Percentiles rank a stretch among this genome's conserved stretches.
Evolutionary conservation across 2,888 invertebrate species (phyloP).

Genomic region (Apoderus coryli): DNA sequence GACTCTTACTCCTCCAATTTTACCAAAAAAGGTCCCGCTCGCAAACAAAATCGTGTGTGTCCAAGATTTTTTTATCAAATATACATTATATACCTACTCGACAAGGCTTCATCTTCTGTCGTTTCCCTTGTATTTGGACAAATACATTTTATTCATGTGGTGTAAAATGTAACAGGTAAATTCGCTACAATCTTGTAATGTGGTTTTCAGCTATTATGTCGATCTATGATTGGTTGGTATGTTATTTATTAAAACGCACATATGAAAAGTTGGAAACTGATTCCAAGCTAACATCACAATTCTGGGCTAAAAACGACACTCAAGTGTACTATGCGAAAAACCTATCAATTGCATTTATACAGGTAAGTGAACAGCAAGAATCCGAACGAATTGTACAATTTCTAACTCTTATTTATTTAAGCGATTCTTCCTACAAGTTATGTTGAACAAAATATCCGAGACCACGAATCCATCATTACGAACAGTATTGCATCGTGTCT

Average conservation of each 20-base stretch:
- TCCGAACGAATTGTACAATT: no score
- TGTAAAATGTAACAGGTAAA: no score
- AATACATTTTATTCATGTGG: no score
- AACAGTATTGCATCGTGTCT: conserved; percentile 41
- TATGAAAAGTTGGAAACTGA: conserved; percentile 42
- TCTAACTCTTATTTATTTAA: conserved; percentile 23
- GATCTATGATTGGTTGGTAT: conserved; percentile 69
- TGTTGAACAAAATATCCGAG: conserved; percentile 33
- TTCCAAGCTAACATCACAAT: conserved; percentile 40
- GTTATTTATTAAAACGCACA: conserved; percentile 58
- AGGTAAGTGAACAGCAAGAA: conserved; percentile 40
- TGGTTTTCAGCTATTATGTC: conserved; percentile 43
- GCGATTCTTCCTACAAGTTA: conserved; percentile 41
- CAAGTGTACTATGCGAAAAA: conserved; percentile 73
- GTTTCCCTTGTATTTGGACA: no score
- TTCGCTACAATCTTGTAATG: no score
- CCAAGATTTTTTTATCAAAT: no score
- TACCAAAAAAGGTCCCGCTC: no score
- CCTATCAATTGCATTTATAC: conserved; percentile 66
- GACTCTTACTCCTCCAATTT: no score
- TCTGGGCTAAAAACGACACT: conserved; percentile 67
- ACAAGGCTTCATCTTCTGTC: no score
- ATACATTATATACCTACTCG: no score
- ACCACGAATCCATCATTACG: conserved; percentile 37
- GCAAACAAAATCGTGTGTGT: no score